Base-by-base conservation (phyloP, 2,888 invertebrate species). In the Tetrapedia diversipes region DNA sequence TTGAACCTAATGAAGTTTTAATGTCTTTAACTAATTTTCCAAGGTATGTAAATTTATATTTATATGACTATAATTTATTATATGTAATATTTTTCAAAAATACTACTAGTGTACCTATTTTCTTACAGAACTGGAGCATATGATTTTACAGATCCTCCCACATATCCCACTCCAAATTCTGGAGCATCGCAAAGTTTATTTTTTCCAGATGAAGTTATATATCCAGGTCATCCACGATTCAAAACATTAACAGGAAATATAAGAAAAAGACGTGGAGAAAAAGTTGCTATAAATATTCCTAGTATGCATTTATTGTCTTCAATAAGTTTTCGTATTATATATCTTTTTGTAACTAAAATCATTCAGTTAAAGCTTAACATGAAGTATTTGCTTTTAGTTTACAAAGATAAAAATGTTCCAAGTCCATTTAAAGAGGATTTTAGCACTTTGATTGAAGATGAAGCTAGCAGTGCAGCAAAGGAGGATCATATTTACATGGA, bases 401-500 rank as follows among this genome's bases (percentile, higher is more conserved):
- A 95, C 91, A 96, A 95, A 90, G 99, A 99, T 92, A 93, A 93
- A 82, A 96, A 98, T 87, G 99, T 99, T 1, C 94, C 95, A 85
- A 93, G 94, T 77, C 98, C 98, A 4, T 96, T 98, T 86, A 90
- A 93, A 76, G 96, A 96, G 88, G 93, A 94, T 86, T 92, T 94
- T 22, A 84, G 89, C 8, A 80, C 83, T 24, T 88, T 93, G n/a
- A 94, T 93, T 0, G 97, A 97, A 89, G 95, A 97, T 82, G 95
- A 95, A 8, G 84, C 87, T 4, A 92, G 93, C 81, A 92, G 92
- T 74, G 95, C 95, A 1, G 96, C 96, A 0, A 93, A 95, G 87
- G 96, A 97, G 0, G 97, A 99, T 93, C 97, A 98, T 89, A 97
- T 99, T 80, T 98, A 99, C 89, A 96, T 99, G 96, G 99, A 99